Evolutionary conservation across 2,113 vertebrate genomes (phyloP).

Genomic region (Platichthys stellatus): DNA sequence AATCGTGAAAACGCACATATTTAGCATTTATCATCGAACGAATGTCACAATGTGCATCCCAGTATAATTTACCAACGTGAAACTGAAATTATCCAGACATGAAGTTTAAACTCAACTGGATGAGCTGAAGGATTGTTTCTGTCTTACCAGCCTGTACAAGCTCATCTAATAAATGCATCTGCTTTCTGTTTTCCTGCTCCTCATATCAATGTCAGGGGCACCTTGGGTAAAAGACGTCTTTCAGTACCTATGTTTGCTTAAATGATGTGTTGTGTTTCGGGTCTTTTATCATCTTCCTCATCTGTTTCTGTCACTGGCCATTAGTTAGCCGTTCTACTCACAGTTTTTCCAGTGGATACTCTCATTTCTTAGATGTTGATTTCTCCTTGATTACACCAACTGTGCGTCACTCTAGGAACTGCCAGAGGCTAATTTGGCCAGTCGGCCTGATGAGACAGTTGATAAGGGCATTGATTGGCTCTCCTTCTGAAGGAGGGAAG

Average conservation of each 20-base stretch:
- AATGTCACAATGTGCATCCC: not conserved
- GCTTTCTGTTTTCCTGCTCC: slow-evolving; percentile 8
- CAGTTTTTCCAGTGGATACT: slow-evolving; percentile 61
- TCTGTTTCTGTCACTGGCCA: slow-evolving; percentile 58
- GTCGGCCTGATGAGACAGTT: slow-evolving; percentile 75
- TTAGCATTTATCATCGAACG: not conserved
- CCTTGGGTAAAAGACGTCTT: not conserved
- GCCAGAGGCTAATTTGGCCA: slow-evolving; percentile 72
- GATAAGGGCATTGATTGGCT: slow-evolving; percentile 81
- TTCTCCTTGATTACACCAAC: slow-evolving; percentile 75
- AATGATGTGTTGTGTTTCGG: slow-evolving; percentile 40
- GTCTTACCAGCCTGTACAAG: slow-evolving; percentile 7
- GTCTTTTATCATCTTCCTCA: slow-evolving; percentile 56
- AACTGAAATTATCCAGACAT: slow-evolving; percentile 20
- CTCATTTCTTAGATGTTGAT: slow-evolving; percentile 72
- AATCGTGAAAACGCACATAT: not conserved
- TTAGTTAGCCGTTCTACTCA: slow-evolving; percentile 53
- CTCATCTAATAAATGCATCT: slow-evolving; percentile 17
- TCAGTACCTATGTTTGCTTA: slow-evolving; percentile 40
- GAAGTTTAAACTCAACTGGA: slow-evolving; percentile 1
- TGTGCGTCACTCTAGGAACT: slow-evolving; percentile 68
- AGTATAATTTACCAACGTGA: slow-evolving; percentile 12
- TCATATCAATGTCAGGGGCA: not conserved
- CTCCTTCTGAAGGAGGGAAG: slow-evolving; percentile 67
- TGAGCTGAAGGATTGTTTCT: slow-evolving; percentile 14